These are phyloP conservation scores for Drosophila sp. DNA, from an alignment of 1,140 invertebrate genomes.

Conservation along the genomic window DNA sequence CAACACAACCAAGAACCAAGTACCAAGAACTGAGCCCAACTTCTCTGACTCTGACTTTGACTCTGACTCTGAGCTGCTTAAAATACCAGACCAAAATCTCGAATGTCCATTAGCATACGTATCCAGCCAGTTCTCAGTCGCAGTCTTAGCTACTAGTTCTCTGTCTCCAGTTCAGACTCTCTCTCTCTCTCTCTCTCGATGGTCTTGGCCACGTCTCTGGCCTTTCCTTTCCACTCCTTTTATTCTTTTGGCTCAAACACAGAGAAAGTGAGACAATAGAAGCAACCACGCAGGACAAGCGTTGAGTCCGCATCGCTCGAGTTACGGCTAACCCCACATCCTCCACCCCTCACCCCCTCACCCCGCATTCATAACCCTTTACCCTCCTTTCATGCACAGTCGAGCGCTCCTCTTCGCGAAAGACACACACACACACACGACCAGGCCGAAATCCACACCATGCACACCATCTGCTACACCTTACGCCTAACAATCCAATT, in stretches of 20 bases:
- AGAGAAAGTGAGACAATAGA: slow-evolving; percentile 17
- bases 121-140: slow-evolving; percentile 25
- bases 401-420: slow-evolving; percentile 14
- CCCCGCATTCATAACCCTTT: background rate
- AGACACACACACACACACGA: slow-evolving; percentile 44
- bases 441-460: slow-evolving; percentile 68
- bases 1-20: slow-evolving; percentile 11
- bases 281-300: slow-evolving; percentile 35
- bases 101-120: slow-evolving; percentile 83
- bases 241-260: slow-evolving; percentile 37
- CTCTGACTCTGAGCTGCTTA: slow-evolving; percentile 70
- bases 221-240: slow-evolving; percentile 40
- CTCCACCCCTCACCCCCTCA: background rate
- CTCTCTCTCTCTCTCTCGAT: too few relatives aligned
- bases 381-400: slow-evolving; percentile 13
- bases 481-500: slow-evolving; percentile 82
- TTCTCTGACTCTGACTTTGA: too few relatives aligned
- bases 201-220: slow-evolving; percentile 48
- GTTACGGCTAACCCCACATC: slow-evolving; percentile 38
- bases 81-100: slow-evolving; percentile 83
- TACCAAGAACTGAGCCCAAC: background rate
- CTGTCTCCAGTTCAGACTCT: slow-evolving; percentile 3
- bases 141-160: background rate
- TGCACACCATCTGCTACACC: slow-evolving; percentile 78
- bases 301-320: slow-evolving; percentile 29